Evolutionary conservation across 2,888 invertebrate species (phyloP).

Genomic region (Sminthurides aquaticus): DNA sequence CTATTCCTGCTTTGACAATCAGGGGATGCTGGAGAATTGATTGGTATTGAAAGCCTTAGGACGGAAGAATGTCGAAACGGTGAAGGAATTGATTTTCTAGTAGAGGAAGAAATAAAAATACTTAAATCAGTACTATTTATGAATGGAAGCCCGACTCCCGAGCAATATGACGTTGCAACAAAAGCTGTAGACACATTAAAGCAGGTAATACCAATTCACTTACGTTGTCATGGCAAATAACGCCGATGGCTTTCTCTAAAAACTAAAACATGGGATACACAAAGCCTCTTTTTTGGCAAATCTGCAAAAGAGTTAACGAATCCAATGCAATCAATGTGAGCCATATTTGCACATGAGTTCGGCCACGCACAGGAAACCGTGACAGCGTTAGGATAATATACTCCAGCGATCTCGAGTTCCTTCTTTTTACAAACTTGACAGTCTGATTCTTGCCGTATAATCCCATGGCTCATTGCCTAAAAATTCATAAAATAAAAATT

Average conservation of each 20-base stretch:
- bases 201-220: background rate
- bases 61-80: background rate
- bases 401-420: background rate
- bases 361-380: background rate
- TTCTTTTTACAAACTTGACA: background rate
- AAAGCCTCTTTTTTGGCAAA: background rate
- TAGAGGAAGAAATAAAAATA: background rate
- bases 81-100: background rate
- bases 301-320: background rate
- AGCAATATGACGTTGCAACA: background rate
- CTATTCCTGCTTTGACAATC: background rate
- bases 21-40: background rate
- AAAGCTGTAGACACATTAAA: background rate
- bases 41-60: background rate
- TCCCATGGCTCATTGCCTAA: too few relatives aligned
- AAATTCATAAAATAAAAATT: too few relatives aligned
- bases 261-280: background rate
- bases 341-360: background rate
- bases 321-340: background rate
- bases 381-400: background rate
- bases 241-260: background rate
- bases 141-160: background rate
- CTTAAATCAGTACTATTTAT: background rate
- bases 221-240: too few relatives aligned
- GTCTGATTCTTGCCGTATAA: background rate